These are phyloP conservation scores for Symphodus melops DNA, from an alignment of 2,113 vertebrate genomes.

Conservation along the genomic window DNA sequence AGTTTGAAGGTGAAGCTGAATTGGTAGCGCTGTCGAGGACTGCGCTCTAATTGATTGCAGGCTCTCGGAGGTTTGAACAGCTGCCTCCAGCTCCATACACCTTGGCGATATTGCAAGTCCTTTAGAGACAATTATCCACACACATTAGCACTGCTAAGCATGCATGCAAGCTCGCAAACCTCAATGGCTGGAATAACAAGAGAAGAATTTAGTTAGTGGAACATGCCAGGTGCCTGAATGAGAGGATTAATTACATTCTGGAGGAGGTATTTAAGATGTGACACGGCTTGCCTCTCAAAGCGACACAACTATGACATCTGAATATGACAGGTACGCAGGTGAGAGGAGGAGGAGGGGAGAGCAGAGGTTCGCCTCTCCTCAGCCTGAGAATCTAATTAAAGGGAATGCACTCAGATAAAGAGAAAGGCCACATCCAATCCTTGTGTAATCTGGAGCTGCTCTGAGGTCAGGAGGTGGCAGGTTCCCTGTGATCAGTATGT, in stretches of 20 bases:
- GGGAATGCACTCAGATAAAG: constrained; percentile 44
- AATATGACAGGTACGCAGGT: constrained; percentile 46
- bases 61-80: constrained; percentile 68
- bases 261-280: constrained; percentile 58
- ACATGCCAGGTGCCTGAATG: constrained; percentile 55
- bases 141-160: constrained; percentile 54
- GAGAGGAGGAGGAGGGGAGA: constrained; percentile 6
- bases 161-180: constrained; percentile 49
- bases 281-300: constrained; percentile 43
- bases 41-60: constrained; percentile 68
- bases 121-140: constrained; percentile 64
- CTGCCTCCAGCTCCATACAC: constrained; percentile 49
- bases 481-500: constrained; percentile 38
- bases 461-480: constrained; percentile 6
- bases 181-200: constrained; percentile 60
- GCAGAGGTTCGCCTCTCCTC: constrained; percentile 31
- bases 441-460: constrained; percentile 1
- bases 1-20: constrained; percentile 74
- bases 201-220: constrained; percentile 34
- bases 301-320: constrained; percentile 34
- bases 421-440: constrained; percentile 53
- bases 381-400: constrained; percentile 70
- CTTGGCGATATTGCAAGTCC: constrained; percentile 44
- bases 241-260: constrained; percentile 70
- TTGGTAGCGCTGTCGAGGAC: constrained; percentile 44